A percentile compares a stretch with the other conserved stretches of the same genome.
These are phyloP conservation scores for Oscheius sp. DNA, from an alignment of 2,888 invertebrate genomes.

Conservation along the genomic window DNA sequence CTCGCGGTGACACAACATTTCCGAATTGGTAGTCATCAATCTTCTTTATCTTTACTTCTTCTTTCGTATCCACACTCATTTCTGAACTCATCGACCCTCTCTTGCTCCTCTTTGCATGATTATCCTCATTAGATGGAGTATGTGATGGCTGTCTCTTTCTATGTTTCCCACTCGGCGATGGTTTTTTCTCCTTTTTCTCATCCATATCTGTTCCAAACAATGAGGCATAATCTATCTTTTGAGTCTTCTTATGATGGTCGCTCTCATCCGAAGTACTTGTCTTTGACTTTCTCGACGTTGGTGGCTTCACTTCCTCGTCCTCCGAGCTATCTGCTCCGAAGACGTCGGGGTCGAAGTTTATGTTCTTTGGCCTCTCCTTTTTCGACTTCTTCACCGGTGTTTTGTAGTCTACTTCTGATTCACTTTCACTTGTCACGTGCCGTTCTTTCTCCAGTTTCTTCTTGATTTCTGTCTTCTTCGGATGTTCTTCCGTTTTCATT, in stretches of 20 bases:
- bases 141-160: constrained; percentile 13
- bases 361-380: constrained; percentile 1
- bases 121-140: constrained; percentile 4
- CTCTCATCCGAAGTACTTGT: constrained; percentile 6
- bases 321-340: constrained; percentile 18
- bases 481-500: not conserved
- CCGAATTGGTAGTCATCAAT: not conserved
- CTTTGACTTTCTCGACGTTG: constrained; percentile 1
- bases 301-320: constrained; percentile 10
- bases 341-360: not conserved
- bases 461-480: constrained; percentile 6
- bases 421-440: not conserved
- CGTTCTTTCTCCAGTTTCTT: not conserved
- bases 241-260: constrained; percentile 8
- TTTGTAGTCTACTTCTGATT: not conserved
- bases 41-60: constrained; percentile 11
- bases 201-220: constrained; percentile 23
- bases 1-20: too few relatives aligned
- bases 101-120: constrained; percentile 19
- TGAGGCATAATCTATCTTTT: not conserved
- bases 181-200: constrained; percentile 26
- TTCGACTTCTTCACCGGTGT: constrained; percentile 3
- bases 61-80: not conserved
- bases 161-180: not conserved
- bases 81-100: constrained; percentile 14